Evolutionary conservation across 2,113 vertebrate genomes (phyloP).

Genomic region (Ctenomys sociabilis): DNA sequence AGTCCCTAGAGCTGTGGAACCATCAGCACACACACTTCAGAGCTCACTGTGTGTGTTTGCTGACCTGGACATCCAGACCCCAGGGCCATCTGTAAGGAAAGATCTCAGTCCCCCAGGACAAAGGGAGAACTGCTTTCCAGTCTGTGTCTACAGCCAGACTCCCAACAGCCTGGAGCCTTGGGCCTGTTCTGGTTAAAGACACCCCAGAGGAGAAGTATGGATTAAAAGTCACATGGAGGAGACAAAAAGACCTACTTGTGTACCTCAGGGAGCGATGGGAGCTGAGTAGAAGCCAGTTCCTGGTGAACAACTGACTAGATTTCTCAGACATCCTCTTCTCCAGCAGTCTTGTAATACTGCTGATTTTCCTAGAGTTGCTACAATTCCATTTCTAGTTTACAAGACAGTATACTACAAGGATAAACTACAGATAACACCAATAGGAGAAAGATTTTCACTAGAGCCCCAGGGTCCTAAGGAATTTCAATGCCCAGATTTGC

Average conservation of each 20-base stretch:
- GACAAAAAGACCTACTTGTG: constrained; percentile 85
- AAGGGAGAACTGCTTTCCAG: constrained; percentile 24
- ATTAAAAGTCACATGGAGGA: constrained; percentile 92
- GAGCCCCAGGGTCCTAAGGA: too few species aligned
- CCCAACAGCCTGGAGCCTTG: constrained; percentile 6
- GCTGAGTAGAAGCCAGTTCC: constrained; percentile 84
- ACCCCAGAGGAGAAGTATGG: constrained; percentile 94
- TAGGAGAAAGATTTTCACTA: too few species aligned
- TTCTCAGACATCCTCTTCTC: background rate
- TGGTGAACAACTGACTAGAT: constrained; percentile 79
- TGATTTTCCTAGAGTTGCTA: background rate
- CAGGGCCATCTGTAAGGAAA: constrained; percentile 57
- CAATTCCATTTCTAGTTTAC: background rate
- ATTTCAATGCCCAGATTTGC: too few species aligned
- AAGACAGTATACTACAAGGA: too few species aligned
- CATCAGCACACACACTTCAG: background rate
- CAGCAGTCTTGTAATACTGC: background rate
- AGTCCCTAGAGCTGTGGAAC: constrained; percentile 54
- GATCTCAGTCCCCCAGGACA: background rate
- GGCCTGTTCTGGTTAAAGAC: constrained; percentile 88
- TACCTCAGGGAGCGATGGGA: constrained; percentile 86
- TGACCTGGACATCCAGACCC: constrained; percentile 82
- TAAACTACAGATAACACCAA: too few species aligned
- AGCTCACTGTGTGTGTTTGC: constrained; percentile 33
- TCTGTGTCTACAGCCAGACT: background rate